Conservation (phyloP, 2,888 invertebrate genomes). For the Hirudinaria manillensis region DNA sequence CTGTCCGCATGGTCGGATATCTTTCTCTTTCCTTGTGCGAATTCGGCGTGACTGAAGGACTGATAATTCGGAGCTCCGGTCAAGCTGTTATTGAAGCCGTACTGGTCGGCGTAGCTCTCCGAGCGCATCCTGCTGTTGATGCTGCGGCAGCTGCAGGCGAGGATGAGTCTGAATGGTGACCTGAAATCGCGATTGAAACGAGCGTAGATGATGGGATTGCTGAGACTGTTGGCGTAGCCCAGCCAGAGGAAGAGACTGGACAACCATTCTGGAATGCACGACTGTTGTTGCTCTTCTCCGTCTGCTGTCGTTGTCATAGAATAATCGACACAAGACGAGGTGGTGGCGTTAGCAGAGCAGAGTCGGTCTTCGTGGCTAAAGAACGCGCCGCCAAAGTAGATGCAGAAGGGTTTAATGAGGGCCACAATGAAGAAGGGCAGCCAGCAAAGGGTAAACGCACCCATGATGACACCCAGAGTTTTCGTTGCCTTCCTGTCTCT, state of each 20-base stretch:
- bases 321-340: neutral
- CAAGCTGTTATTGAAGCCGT: constrained; percentile 35
- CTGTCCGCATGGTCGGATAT: neutral
- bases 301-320: neutral
- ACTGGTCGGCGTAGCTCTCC: constrained; percentile 53
- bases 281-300: constrained; percentile 5
- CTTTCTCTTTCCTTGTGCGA: neutral
- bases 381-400: constrained; percentile 54
- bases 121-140: constrained; percentile 52
- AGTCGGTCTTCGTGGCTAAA: constrained; percentile 41
- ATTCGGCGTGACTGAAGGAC: constrained; percentile 22
- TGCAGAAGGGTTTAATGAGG: constrained; percentile 53
- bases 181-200: constrained; percentile 78
- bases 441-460: constrained; percentile 87
- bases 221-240: constrained; percentile 32
- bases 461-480: constrained; percentile 93
- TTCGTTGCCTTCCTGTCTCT: constrained; percentile 61
- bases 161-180: constrained; percentile 88
- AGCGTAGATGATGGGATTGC: constrained; percentile 32
- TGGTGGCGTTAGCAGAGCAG: neutral
- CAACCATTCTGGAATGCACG: constrained; percentile 46
- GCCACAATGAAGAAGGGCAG: constrained; percentile 91
- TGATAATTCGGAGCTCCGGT: constrained; percentile 3
- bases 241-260: constrained; percentile 49
- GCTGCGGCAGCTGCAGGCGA: constrained; percentile 61